These are phyloP conservation scores for Ceratitis capitata DNA, from an alignment of 1,140 invertebrate genomes.

Conservation along the genomic window DNA sequence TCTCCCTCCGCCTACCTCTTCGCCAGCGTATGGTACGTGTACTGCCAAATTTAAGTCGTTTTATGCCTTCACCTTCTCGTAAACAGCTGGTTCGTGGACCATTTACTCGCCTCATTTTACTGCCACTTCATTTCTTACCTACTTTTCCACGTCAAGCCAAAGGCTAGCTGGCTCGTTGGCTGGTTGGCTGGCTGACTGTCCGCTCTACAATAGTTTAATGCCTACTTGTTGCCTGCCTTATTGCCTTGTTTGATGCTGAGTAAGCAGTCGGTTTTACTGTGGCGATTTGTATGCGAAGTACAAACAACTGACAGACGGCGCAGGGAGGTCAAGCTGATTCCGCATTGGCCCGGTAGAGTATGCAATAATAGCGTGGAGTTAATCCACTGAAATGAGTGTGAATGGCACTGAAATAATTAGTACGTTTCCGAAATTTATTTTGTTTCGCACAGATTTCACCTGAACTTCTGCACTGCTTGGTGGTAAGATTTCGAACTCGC, in stretches of 20 bases:
- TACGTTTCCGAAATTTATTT: not conserved
- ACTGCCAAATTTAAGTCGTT: not conserved
- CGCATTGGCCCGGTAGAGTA: not conserved
- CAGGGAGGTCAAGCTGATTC: not conserved
- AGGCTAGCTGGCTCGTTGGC: not conserved
- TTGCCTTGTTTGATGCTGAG: not conserved
- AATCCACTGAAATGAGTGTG: slow-evolving; percentile 10
- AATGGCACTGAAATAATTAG: slow-evolving; percentile 17
- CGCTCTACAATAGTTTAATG: too few relatives aligned
- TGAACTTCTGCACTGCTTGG: too few relatives aligned
- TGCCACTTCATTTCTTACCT: not conserved
- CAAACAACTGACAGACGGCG: not conserved
- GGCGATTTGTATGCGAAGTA: not conserved
- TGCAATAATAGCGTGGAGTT: not conserved
- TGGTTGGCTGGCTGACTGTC: too few relatives aligned
- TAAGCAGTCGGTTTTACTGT: not conserved
- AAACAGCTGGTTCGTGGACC: not conserved
- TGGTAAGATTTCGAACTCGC: not conserved
- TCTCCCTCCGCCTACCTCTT: not conserved
- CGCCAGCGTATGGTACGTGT: not conserved
- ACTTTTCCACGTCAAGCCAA: too few relatives aligned
- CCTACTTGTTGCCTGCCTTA: not conserved
- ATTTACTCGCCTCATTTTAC: slow-evolving; percentile 27
- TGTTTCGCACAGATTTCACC: not conserved
- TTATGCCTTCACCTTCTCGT: not conserved